phyloP scores from a whole-genome alignment of 2,113 vertebrate species.

The Chlorodrepanis virens region DNA sequence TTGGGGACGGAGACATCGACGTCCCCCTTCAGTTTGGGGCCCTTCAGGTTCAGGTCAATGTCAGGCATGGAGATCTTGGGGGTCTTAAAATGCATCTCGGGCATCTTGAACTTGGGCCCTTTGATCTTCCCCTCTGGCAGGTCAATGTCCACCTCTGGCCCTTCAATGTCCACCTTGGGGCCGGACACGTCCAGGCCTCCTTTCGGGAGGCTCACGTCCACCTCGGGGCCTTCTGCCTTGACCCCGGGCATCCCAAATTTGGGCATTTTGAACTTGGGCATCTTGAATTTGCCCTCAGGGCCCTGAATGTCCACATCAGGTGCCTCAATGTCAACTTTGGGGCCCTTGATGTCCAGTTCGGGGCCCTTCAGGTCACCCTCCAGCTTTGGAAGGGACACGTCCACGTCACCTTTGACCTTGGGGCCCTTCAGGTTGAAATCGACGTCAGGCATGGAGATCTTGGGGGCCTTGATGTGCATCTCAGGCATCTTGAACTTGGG shows the following conservation, averaged over 20 bases:
- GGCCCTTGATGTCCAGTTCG: too few relatives aligned
- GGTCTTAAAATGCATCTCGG: not conserved
- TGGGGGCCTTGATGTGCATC: conserved; percentile 20
- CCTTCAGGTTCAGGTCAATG: too few relatives aligned
- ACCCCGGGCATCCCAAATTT: not conserved
- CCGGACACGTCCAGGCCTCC: not conserved
- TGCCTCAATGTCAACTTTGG: too few relatives aligned
- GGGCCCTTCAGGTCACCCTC: conserved; percentile 43
- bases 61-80: conserved; percentile 47
- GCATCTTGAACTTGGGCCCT: not conserved
- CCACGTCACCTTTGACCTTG: conserved; percentile 30
- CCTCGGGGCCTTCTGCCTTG: not conserved
- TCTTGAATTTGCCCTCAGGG: too few relatives aligned
- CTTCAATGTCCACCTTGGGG: not conserved
- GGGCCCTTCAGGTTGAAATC: not conserved
- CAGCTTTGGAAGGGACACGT: not conserved
- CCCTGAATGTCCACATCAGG: too few relatives aligned
- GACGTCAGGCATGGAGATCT: too few relatives aligned
- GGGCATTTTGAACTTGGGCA: too few relatives aligned
- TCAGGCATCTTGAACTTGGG: conserved; percentile 57
- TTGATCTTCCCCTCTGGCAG: not conserved
- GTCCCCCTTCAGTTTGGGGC: too few relatives aligned
- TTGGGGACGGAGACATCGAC: too few relatives aligned
- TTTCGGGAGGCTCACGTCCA: not conserved
- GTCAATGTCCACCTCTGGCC: not conserved